Percentiles rank a stretch among this genome's conserved stretches.
Conservation (phyloP, 1,140 invertebrate species). For the Pemphigus obesinymphae region DNA sequence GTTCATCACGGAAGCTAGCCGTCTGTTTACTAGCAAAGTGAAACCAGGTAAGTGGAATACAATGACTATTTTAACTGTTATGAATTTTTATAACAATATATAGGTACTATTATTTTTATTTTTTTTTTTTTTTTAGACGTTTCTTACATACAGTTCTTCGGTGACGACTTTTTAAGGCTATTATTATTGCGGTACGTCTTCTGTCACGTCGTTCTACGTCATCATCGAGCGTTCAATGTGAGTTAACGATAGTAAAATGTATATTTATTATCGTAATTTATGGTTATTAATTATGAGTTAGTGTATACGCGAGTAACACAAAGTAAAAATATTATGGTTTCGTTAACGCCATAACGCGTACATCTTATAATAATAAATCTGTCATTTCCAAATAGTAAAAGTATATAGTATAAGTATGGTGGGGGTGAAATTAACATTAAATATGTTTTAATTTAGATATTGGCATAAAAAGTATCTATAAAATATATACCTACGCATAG, state of each 20-base stretch:
- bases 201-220: constrained; percentile 80
- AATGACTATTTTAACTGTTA: background rate
- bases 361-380: too few species aligned
- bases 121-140: constrained; percentile 58
- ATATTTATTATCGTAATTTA: background rate
- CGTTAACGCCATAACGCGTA: background rate
- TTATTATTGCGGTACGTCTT: constrained; percentile 86
- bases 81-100: background rate
- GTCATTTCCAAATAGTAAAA: background rate
- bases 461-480: background rate
- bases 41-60: background rate
- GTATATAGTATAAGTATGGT: background rate
- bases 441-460: constrained; percentile 8
- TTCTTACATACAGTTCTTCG: constrained; percentile 81
- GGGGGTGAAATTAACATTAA: too few species aligned
- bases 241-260: constrained; percentile 29
- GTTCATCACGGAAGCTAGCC: constrained; percentile 83
- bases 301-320: too few species aligned
- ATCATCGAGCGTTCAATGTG: constrained; percentile 71
- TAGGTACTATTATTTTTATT: background rate
- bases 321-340: background rate
- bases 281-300: background rate
- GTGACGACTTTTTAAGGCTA: constrained; percentile 87
- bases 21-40: constrained; percentile 61
- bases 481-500: background rate